Percentiles rank a stretch among this genome's conserved stretches.
phyloP scores from a whole-genome alignment of 2,888 invertebrate species.

The Clepsis dumicolana region DNA sequence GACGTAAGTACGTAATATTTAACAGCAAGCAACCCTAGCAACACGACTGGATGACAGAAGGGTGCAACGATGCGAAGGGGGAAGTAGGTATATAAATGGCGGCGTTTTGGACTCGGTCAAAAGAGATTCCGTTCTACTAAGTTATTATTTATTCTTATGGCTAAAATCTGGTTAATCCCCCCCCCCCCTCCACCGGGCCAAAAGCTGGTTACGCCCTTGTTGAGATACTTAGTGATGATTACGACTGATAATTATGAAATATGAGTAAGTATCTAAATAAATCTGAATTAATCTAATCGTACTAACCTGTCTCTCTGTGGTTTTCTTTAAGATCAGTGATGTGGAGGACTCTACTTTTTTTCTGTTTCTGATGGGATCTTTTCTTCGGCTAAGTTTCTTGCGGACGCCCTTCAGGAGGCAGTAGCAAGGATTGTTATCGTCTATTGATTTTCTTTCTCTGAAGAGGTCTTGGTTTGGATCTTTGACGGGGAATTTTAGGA shows the following conservation, averaged over 20 bases:
- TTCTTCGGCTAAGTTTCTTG: conserved; percentile 46
- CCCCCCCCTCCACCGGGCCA: too few species aligned
- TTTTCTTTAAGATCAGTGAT: conserved; percentile 60
- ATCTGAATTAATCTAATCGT: neutral
- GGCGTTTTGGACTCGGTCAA: too few species aligned
- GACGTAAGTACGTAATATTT: too few species aligned
- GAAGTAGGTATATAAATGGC: too few species aligned
- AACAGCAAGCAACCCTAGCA: too few species aligned
- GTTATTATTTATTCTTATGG: too few species aligned
- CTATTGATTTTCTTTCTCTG: conserved; percentile 36
- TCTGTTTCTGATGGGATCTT: conserved; percentile 40
- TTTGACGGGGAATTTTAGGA: conserved; percentile 63
- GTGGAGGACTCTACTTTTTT: conserved; percentile 50
- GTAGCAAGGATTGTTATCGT: conserved; percentile 39
- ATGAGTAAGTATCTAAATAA: neutral
- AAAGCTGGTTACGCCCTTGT: too few species aligned
- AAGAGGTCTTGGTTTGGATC: conserved; percentile 45
- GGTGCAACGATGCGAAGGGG: too few species aligned
- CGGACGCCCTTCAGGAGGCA: conserved; percentile 46
- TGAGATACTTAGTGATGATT: too few species aligned
- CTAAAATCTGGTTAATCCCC: too few species aligned
- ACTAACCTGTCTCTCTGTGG: conserved; percentile 43
- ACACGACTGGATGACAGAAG: too few species aligned
- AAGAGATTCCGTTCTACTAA: too few species aligned
- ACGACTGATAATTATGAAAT: neutral